phyloP scores from a whole-genome alignment of 2,888 invertebrate genomes.

The Hyposoter dolosus region DNA sequence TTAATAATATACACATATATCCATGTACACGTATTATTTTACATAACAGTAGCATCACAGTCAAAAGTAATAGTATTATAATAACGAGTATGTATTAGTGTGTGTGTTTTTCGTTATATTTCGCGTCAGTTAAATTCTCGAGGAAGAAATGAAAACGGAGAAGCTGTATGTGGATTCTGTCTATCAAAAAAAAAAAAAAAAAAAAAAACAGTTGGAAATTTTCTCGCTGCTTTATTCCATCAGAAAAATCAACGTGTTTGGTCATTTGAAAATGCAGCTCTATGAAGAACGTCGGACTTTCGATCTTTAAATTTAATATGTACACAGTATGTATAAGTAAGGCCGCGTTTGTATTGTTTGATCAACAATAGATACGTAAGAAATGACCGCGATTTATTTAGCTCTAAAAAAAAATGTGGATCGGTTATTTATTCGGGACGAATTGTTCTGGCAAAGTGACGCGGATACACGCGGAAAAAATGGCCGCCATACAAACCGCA shows the following conservation, averaged over 20 bases:
- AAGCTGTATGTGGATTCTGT: neutral
- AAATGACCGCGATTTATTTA: neutral
- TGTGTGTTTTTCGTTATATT: conserved; percentile 12
- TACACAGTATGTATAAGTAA: conserved; percentile 68
- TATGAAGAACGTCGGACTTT: neutral
- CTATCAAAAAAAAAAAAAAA: no score
- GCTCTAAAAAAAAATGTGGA: conserved; percentile 56
- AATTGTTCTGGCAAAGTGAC: conserved; percentile 47
- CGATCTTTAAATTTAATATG: conserved; percentile 50
- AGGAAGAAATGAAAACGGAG: conserved; percentile 51
- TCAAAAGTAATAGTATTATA: conserved; percentile 78
- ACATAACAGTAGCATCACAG: conserved; percentile 80
- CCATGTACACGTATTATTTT: conserved; percentile 71
- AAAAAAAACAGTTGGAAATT: neutral
- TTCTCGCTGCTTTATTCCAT: neutral
- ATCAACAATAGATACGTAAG: conserved; percentile 44
- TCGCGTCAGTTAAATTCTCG: conserved; percentile 39
- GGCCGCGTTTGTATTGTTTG: conserved; percentile 68
- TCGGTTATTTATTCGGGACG: conserved; percentile 66
- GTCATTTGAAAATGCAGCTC: neutral
- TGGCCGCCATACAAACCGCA: neutral
- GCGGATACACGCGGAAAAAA: conserved; percentile 3
- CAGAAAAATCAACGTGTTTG: neutral
- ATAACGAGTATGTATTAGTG: conserved; percentile 71
- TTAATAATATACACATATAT: conserved; percentile 68